Conservation (phyloP, 2,888 invertebrate genomes). For the Rotaria magnacalcarata region DNA sequence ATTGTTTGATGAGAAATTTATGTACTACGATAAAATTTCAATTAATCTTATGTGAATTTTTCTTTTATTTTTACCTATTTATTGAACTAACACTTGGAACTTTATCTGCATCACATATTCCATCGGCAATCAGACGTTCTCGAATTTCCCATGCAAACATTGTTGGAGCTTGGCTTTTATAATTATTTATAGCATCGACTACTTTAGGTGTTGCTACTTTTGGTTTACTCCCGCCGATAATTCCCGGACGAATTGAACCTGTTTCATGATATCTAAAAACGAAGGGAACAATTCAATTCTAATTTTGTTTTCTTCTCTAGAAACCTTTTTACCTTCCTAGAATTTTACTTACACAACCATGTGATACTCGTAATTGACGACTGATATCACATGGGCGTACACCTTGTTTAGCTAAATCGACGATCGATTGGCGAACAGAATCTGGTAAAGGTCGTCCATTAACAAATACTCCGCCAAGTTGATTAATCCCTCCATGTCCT, state of each 20-base stretch:
- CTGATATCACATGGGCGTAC: conserved; percentile 92
- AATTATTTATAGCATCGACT: conserved; percentile 83
- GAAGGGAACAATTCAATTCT: background rate
- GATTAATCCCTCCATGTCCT: conserved; percentile 81
- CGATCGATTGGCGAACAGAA: conserved; percentile 86
- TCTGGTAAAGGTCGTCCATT: conserved; percentile 95
- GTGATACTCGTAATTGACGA: conserved; percentile 86
- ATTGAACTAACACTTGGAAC: conserved; percentile 97
- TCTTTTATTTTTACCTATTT: conserved; percentile 70
- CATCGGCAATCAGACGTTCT: conserved; percentile 87
- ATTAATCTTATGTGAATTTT: too few species aligned
- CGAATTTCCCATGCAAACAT: conserved; percentile 97
- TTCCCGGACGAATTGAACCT: conserved; percentile 86
- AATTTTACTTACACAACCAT: conserved; percentile 95
- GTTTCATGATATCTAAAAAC: conserved; percentile 68
- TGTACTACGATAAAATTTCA: too few species aligned
- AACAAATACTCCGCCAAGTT: conserved; percentile 92
- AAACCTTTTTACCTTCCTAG: conserved; percentile 58
- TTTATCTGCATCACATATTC: conserved; percentile 94
- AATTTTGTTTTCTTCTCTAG: background rate
- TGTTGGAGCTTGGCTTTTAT: conserved; percentile 86
- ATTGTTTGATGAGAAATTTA: too few species aligned
- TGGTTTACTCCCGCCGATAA: conserved; percentile 90
- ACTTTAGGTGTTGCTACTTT: conserved; percentile 88
- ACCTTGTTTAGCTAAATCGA: conserved; percentile 89